These are phyloP conservation scores for Drosophila sproati DNA, from an alignment of 1,140 invertebrate species.

Conservation along the genomic window DNA sequence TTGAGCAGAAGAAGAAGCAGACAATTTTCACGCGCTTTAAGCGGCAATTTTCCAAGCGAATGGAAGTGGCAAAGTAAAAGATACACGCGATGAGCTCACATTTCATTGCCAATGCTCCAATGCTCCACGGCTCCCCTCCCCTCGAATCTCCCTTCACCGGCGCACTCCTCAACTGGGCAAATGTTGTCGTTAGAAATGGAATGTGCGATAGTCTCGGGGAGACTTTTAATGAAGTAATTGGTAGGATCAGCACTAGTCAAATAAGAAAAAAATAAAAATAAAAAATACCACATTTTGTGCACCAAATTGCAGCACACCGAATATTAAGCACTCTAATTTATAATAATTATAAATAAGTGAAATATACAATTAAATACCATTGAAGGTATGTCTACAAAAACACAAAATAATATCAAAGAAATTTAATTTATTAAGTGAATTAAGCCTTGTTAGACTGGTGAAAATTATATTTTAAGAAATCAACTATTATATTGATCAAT, in stretches of 20 bases:
- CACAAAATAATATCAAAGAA: no score
- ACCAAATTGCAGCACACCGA: background rate
- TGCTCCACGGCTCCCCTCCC: no score
- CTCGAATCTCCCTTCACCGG: no score
- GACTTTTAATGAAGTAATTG: constrained; percentile 72
- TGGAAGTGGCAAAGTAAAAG: constrained; percentile 55
- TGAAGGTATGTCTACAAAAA: no score
- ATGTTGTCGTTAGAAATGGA: constrained; percentile 19
- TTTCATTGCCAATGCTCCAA: constrained; percentile 73
- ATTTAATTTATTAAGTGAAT: no score
- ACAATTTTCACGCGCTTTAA: constrained; percentile 70
- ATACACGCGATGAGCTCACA: constrained; percentile 68
- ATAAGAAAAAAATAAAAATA: background rate
- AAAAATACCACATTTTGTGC: constrained; percentile 10
- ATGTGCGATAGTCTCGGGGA: constrained; percentile 25
- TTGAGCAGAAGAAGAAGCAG: constrained; percentile 9
- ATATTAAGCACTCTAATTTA: background rate
- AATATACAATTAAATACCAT: no score
- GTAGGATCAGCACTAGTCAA: constrained; percentile 57
- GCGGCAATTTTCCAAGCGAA: constrained; percentile 71
- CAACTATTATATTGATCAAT: no score
- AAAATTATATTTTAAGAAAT: no score
- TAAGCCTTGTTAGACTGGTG: no score
- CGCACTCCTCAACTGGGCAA: constrained; percentile 8
- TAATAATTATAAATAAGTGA: no score